A percentile compares a stretch with the other conserved stretches of the same genome.
Evolutionary conservation across 2,888 invertebrate species (phyloP).

Genomic region (Xestia xanthographa): DNA sequence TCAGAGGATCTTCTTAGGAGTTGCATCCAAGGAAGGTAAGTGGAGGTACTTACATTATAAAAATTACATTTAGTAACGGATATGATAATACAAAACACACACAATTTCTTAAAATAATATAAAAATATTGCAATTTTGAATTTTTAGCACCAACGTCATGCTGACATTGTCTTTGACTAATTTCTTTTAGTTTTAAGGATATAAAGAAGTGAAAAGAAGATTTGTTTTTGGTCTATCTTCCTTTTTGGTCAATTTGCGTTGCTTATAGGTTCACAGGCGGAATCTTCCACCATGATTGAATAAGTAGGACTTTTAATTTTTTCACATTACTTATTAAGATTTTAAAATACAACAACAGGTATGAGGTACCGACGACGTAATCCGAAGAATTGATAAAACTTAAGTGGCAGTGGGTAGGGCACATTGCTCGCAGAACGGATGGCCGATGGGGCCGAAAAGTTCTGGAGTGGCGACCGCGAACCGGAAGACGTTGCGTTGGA

Average conservation of each 20-base stretch:
- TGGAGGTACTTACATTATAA: conserved; percentile 52
- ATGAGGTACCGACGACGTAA: too few species aligned
- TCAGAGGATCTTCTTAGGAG: background rate
- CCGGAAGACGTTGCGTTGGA: too few species aligned
- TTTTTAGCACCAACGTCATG: conserved; percentile 48
- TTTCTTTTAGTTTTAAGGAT: background rate
- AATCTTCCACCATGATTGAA: background rate
- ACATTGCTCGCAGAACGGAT: too few species aligned
- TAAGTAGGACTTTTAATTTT: too few species aligned
- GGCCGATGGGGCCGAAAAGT: too few species aligned
- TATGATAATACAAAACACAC: conserved; percentile 37
- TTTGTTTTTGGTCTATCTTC: too few species aligned
- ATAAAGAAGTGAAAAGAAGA: background rate
- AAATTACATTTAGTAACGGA: conserved; percentile 25
- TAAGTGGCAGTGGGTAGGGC: too few species aligned
- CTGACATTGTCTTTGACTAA: conserved; percentile 8
- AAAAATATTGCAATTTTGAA: conserved; percentile 38
- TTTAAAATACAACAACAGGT: too few species aligned
- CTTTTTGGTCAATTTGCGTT: background rate
- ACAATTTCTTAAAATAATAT: conserved; percentile 42
- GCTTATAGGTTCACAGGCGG: background rate
- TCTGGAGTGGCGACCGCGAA: too few species aligned
- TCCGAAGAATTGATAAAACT: too few species aligned
- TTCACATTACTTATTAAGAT: too few species aligned
- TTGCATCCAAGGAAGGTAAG: background rate